Percentiles rank a stretch among this genome's conserved stretches.
These are phyloP conservation scores for Tetrapedia diversipes DNA, from an alignment of 2,888 invertebrate genomes.

Conservation along the genomic window DNA sequence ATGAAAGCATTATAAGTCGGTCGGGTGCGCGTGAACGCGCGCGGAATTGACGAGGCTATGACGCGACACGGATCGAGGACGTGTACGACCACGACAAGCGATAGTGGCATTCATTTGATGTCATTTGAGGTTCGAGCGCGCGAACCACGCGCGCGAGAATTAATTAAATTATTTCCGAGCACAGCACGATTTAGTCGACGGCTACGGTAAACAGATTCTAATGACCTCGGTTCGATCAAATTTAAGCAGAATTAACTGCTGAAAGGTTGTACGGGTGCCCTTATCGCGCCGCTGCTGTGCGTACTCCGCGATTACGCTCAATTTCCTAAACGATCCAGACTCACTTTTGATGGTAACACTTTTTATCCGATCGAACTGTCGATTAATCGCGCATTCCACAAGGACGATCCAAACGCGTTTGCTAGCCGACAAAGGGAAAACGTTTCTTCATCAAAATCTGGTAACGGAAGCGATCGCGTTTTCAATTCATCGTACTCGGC, in stretches of 20 bases:
- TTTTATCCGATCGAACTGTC: too few species aligned
- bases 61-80: constrained; percentile 4
- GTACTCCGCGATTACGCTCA: constrained; percentile 2
- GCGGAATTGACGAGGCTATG: constrained; percentile 10
- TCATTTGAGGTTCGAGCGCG: constrained; percentile 28
- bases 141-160: constrained; percentile 24
- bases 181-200: constrained; percentile 30
- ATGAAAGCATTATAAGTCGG: constrained; percentile 15
- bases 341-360: too few species aligned
- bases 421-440: not conserved
- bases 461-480: not conserved
- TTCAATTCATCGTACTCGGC: constrained; percentile 11
- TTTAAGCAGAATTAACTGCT: constrained; percentile 37
- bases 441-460: not conserved
- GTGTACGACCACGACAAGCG: not conserved
- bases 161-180: constrained; percentile 47
- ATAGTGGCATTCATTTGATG: constrained; percentile 26
- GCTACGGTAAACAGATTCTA: constrained; percentile 37
- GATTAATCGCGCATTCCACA: too few species aligned
- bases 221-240: constrained; percentile 31
- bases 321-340: not conserved
- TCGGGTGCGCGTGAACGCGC: too few species aligned
- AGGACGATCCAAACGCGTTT: not conserved
- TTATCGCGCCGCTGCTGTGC: constrained; percentile 8
- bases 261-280: constrained; percentile 31